These are phyloP conservation scores for Escarpia spicata DNA, from an alignment of 2,888 invertebrate genomes.

Conservation along the genomic window DNA sequence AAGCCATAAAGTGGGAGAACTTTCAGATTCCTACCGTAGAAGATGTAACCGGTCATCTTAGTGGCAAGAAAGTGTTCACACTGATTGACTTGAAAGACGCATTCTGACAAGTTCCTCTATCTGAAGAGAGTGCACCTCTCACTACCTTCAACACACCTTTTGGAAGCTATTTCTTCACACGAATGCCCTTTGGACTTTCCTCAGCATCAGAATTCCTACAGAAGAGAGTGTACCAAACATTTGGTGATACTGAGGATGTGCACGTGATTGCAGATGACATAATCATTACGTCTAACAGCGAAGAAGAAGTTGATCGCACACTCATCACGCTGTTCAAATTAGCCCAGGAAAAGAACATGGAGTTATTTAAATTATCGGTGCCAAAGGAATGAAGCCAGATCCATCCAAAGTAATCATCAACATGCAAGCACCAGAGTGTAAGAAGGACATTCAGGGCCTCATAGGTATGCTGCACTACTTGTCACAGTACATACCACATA, in stretches of 20 bases:
- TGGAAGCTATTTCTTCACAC: neutral
- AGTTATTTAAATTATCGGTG: neutral
- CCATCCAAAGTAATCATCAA: constrained; percentile 17
- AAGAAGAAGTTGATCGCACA: neutral
- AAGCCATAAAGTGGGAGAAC: neutral
- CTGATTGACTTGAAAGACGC: neutral
- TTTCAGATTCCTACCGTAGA: neutral
- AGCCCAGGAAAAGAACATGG: neutral
- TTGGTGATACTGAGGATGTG: neutral
- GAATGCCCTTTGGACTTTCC: constrained; percentile 20
- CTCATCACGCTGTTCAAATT: neutral
- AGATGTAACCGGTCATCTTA: neutral
- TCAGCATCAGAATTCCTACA: constrained; percentile 17
- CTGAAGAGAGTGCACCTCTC: neutral
- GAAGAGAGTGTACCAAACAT: neutral
- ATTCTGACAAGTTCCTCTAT: neutral
- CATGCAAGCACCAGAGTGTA: neutral
- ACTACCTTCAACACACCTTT: neutral
- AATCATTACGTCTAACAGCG: neutral
- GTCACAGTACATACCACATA: neutral
- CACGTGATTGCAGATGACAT: constrained; percentile 17
- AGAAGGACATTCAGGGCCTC: neutral
- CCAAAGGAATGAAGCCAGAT: neutral
- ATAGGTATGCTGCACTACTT: neutral
- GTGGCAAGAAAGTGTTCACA: neutral